Conservation (phyloP, 2,797 vertebrate genomes). For the Xenopus petersii region DNA sequence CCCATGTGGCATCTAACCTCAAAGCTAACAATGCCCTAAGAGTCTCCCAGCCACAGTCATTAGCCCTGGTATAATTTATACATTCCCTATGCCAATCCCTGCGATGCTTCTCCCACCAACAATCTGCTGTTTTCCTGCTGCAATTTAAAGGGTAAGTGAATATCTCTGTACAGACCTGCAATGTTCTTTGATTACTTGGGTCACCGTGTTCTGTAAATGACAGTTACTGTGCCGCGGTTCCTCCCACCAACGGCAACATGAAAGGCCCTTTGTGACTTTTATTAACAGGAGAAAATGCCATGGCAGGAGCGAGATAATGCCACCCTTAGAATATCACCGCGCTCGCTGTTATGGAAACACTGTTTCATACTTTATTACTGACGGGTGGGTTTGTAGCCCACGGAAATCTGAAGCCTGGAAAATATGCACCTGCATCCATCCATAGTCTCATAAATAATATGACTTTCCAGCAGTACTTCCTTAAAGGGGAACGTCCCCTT, state of each 20-base stretch:
- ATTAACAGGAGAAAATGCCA: conserved; percentile 39
- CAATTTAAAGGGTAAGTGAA: too few relatives aligned
- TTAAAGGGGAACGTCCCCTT: too few relatives aligned
- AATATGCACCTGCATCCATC: neutral
- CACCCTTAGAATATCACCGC: conserved; percentile 12
- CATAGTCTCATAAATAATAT: too few relatives aligned
- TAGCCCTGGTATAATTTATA: neutral
- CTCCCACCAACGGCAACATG: neutral
- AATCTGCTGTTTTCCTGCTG: conserved; percentile 20
- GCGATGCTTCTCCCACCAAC: conserved; percentile 15
- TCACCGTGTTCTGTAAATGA: conserved; percentile 8
- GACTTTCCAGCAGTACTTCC: too few relatives aligned
- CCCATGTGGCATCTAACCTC: too few relatives aligned
- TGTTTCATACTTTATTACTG: neutral
- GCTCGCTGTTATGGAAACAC: conserved; percentile 45
- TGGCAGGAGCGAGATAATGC: conserved; percentile 16
- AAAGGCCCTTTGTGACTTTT: conserved; percentile 15
- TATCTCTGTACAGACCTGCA: too few relatives aligned
- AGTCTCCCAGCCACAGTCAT: neutral
- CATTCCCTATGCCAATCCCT: neutral
- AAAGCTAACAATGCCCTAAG: too few relatives aligned
- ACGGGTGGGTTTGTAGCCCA: neutral
- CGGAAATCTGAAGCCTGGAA: neutral
- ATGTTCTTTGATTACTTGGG: too few relatives aligned
- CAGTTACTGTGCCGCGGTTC: conserved; percentile 14